Evolutionary conservation across 2,797 vertebrate genomes (phyloP).

Genomic region (Oreortyx pictus): DNA sequence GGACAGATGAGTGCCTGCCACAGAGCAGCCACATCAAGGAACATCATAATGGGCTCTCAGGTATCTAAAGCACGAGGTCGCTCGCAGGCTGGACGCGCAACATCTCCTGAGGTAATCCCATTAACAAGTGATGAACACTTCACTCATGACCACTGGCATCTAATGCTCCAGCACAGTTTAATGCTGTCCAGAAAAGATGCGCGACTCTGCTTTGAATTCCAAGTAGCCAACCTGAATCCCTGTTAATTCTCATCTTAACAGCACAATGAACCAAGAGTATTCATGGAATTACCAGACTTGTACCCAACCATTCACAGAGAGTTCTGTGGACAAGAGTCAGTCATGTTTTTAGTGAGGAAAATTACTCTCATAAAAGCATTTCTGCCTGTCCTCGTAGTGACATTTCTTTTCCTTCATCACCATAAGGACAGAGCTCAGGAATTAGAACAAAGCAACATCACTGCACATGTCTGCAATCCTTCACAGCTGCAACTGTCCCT

Average conservation of each 20-base stretch:
- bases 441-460: background rate
- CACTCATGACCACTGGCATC: constrained; percentile 9
- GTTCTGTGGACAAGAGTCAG: background rate
- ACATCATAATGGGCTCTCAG: constrained; percentile 5
- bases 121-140: background rate
- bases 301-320: background rate
- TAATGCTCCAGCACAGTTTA: background rate
- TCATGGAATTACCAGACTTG: background rate
- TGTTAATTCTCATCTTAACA: background rate
- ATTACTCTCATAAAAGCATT: background rate
- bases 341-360: background rate
- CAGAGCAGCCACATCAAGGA: background rate
- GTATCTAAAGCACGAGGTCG: constrained; percentile 45
- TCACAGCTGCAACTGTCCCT: background rate
- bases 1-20: background rate
- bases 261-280: background rate
- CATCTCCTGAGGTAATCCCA: constrained; percentile 19
- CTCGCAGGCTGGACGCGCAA: background rate
- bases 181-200: background rate
- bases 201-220: background rate
- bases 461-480: background rate
- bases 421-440: background rate
- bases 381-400: background rate
- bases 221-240: background rate
- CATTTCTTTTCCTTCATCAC: background rate